Evolutionary conservation across 2,113 vertebrate species (phyloP).

Genomic region (Pipra filicauda): DNA sequence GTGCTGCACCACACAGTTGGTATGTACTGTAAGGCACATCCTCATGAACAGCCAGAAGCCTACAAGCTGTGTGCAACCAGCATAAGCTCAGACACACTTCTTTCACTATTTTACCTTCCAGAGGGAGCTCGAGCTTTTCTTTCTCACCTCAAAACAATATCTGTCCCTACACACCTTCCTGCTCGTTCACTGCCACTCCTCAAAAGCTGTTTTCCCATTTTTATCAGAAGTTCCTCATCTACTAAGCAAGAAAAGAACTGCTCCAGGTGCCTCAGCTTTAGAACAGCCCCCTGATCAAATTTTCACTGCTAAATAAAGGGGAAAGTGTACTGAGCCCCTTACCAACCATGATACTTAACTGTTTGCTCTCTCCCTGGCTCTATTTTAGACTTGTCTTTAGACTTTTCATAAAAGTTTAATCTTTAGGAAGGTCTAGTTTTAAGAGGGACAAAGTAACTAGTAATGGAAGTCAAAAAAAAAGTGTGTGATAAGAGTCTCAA

Average conservation of each 20-base stretch:
- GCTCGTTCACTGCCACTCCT: neutral
- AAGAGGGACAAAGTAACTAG: neutral
- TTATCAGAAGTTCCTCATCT: neutral
- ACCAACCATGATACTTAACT: neutral
- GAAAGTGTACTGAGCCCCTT: neutral
- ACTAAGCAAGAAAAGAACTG: neutral
- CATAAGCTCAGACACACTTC: neutral
- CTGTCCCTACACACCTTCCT: neutral
- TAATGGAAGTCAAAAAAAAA: neutral
- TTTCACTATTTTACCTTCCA: neutral
- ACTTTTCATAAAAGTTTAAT: neutral
- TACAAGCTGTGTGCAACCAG: neutral
- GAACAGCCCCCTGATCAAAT: neutral
- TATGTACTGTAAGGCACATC: neutral
- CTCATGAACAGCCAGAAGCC: neutral
- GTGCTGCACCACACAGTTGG: neutral
- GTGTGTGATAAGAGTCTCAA: neutral
- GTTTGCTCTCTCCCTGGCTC: neutral
- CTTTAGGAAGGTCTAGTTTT: neutral
- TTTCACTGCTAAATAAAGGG: neutral
- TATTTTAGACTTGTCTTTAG: neutral
- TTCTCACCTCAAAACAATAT: neutral
- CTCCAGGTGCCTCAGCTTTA: neutral
- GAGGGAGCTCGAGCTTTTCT: neutral
- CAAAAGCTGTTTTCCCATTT: neutral